Conservation (phyloP, 2,113 vertebrate genomes). For the Myotis yumanensis region DNA sequence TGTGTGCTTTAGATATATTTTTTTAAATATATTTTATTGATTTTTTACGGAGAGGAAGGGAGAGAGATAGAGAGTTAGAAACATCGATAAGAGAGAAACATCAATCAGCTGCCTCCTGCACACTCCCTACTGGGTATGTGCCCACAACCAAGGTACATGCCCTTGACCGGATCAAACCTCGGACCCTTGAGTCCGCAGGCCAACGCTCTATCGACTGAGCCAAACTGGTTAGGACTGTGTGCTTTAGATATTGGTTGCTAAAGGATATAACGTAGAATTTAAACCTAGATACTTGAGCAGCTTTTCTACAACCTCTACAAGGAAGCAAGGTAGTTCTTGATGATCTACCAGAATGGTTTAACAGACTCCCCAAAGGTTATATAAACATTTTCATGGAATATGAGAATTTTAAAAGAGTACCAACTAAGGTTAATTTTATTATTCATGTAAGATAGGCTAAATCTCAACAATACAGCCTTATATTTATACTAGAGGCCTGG, state of each 20-base stretch:
- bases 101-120: too few relatives aligned
- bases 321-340: not conserved
- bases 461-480: not conserved
- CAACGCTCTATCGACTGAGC: too few relatives aligned
- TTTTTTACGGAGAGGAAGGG: too few relatives aligned
- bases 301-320: not conserved
- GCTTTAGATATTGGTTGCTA: not conserved
- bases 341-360: not conserved
- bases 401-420: constrained; percentile 1
- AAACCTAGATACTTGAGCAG: not conserved
- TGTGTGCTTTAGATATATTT: not conserved
- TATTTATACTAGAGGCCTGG: too few relatives aligned
- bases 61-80: too few relatives aligned
- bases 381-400: not conserved
- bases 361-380: not conserved
- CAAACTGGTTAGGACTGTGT: too few relatives aligned
- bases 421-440: not conserved
- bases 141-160: too few relatives aligned
- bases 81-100: too few relatives aligned
- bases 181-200: too few relatives aligned
- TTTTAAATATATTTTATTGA: too few relatives aligned
- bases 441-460: not conserved
- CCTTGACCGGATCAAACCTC: too few relatives aligned
- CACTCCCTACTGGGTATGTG: too few relatives aligned
- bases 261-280: not conserved